Base-by-base conservation (phyloP, 1,140 invertebrate genomes). In the Thaumatotibia leucotreta region DNA sequence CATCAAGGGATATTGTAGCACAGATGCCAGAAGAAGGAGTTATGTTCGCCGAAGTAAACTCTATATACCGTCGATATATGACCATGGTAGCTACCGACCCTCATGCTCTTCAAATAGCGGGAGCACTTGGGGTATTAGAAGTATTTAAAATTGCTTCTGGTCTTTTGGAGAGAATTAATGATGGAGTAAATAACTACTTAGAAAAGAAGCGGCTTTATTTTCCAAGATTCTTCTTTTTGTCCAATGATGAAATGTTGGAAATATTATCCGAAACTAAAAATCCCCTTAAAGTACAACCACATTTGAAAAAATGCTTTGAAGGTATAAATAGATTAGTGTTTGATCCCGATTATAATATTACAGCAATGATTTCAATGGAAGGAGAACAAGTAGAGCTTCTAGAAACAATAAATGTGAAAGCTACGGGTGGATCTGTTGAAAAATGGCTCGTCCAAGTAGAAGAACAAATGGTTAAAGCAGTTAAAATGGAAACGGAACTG, bases 181-280 rank as follows among this genome's bases (percentile, higher is more conserved):
- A 95, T 64, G 97, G 97, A 14, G 95, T 99, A 8, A 95, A 97
- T 78, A 94, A 95, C 72, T 99, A 99, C 87, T 92, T 99, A 52
- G 97, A 99, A 86, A 97, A 96, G 81, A 98, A 99, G 86, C 93
- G 98, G 64, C 89, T 98, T 1, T 98, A 94, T 81, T 99, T 98
- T 84, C 95, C 97, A 1, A 92, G 97, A 80, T 98, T 99, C 82
- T 99, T 98, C 91, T 99, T 99, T 80, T 91, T 99, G 32, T 98
- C 97, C 5, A 98, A 98, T 82, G 97, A 98, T 78, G 98, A 99
- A 92, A 96, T 99, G 94, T 92, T 99, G 23, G 97, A 98, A 89
- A 98, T 99, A 77, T 91, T 99, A 45, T 98, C 97, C 0, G 97
- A 98, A 92, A 95, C 96, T 0, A 98, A 97, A 89, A 97, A 98